Evolutionary conservation across 2,113 vertebrate species (phyloP).

Genomic region (Anguilla japonica): DNA sequence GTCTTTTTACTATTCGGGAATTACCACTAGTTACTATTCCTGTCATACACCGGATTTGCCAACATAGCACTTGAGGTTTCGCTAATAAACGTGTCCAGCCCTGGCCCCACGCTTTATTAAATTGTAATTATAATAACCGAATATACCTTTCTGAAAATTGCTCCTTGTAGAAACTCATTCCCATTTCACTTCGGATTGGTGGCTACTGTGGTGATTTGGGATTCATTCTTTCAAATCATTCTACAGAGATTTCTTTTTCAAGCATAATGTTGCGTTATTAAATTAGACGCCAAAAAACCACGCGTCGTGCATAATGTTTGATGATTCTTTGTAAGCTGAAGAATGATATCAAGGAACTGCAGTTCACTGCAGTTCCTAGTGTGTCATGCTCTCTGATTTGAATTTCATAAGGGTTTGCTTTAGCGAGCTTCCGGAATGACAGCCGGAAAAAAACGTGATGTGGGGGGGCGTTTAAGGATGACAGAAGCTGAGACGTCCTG

Average conservation of each 20-base stretch:
- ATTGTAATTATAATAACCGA: neutral
- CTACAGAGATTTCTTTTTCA: neutral
- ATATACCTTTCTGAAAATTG: neutral
- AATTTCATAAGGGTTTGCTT: neutral
- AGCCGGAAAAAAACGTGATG: conserved; percentile 5
- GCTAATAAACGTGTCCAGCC: neutral
- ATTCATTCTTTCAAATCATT: neutral
- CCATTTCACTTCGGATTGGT: neutral
- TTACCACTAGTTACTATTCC: no score
- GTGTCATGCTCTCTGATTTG: neutral
- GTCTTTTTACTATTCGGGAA: neutral
- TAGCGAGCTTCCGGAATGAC: neutral
- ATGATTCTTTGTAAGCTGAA: neutral
- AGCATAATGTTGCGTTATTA: neutral
- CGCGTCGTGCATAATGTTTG: neutral
- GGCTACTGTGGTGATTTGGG: neutral
- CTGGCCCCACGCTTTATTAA: neutral
- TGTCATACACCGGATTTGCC: neutral
- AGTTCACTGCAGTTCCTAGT: neutral
- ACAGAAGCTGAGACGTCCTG: conserved; percentile 42
- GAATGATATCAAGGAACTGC: neutral
- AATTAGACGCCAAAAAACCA: neutral
- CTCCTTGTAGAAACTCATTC: neutral
- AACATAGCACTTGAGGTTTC: neutral
- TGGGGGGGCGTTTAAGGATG: conserved; percentile 33